These are phyloP conservation scores for Pocota personata DNA, from an alignment of 2,888 invertebrate genomes.

Conservation along the genomic window DNA sequence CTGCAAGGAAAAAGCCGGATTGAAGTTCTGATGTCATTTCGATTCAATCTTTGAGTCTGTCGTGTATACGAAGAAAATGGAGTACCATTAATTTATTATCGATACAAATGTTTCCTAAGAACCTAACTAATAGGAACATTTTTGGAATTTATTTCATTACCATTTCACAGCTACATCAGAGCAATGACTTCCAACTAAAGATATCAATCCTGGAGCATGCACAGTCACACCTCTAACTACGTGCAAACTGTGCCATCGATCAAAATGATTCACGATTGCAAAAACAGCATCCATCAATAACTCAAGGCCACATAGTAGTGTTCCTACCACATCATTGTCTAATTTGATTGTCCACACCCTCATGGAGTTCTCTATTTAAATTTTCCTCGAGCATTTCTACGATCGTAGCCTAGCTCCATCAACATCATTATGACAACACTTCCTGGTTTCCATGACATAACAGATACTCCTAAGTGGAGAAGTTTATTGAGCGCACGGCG, in stretches of 20 bases:
- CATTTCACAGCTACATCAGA: not conserved
- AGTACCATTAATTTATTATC: too few relatives aligned
- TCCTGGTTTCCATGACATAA: constrained; percentile 63
- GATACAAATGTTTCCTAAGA: too few relatives aligned
- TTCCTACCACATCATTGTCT: constrained; percentile 42
- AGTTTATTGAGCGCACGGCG: constrained; percentile 28
- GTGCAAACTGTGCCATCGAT: constrained; percentile 32
- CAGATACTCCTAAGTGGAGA: constrained; percentile 31
- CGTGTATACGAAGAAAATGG: too few relatives aligned
- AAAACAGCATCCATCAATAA: constrained; percentile 36
- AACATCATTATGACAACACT: constrained; percentile 41
- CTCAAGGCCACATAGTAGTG: constrained; percentile 50
- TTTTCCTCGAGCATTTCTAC: constrained; percentile 3
- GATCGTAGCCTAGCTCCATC: constrained; percentile 28
- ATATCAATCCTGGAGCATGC: not conserved
- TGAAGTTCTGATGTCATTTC: too few relatives aligned
- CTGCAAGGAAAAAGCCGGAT: too few relatives aligned
- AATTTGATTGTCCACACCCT: constrained; percentile 56
- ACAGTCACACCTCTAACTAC: constrained; percentile 27
- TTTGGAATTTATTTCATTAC: not conserved
- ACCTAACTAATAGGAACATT: too few relatives aligned
- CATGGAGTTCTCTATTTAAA: constrained; percentile 29
- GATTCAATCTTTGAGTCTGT: too few relatives aligned
- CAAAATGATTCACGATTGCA: constrained; percentile 18
- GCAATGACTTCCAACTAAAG: not conserved